A percentile compares a stretch with the other conserved stretches of the same genome.
These are phyloP conservation scores for Agonopterix alstromeriana DNA, from an alignment of 2,888 invertebrate species.

Conservation along the genomic window DNA sequence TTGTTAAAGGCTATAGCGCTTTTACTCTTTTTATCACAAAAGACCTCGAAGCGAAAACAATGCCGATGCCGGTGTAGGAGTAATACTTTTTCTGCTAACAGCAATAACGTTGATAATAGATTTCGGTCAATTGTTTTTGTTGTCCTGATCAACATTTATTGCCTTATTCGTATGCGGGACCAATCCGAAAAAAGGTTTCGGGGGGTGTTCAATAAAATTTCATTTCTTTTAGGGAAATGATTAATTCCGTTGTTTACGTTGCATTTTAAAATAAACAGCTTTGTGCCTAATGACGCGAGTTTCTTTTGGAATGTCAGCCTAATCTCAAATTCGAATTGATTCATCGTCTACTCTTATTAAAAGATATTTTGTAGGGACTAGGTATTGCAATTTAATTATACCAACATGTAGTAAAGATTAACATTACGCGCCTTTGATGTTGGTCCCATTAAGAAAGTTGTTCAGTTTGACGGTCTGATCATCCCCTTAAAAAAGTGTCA, in stretches of 20 bases:
- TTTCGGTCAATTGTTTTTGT: slow-evolving; percentile 59
- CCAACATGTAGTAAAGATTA: no score
- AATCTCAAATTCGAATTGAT: neutral
- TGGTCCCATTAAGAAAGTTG: no score
- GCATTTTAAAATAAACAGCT: neutral
- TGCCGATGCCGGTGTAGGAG: neutral
- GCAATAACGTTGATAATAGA: slow-evolving; percentile 49
- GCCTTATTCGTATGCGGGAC: slow-evolving; percentile 65
- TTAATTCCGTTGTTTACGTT: slow-evolving; percentile 11
- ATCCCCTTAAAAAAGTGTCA: no score
- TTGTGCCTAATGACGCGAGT: neutral
- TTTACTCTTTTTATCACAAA: neutral
- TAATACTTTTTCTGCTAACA: slow-evolving; percentile 28
- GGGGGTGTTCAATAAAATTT: slow-evolving; percentile 53
- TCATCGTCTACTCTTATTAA: neutral
- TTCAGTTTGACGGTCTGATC: no score
- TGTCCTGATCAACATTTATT: slow-evolving; percentile 64
- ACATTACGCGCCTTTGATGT: no score
- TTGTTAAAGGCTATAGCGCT: neutral
- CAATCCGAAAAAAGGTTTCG: slow-evolving; percentile 53
- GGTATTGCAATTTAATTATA: no score
- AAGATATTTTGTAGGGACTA: no score
- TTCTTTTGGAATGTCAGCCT: neutral
- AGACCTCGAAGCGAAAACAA: neutral
- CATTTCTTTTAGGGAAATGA: slow-evolving; percentile 48